Evolutionary conservation across 2,113 vertebrate species (phyloP), one percentile per base, ranked within the genome.

Genomic region (Triplophysa siluroides): DNA sequence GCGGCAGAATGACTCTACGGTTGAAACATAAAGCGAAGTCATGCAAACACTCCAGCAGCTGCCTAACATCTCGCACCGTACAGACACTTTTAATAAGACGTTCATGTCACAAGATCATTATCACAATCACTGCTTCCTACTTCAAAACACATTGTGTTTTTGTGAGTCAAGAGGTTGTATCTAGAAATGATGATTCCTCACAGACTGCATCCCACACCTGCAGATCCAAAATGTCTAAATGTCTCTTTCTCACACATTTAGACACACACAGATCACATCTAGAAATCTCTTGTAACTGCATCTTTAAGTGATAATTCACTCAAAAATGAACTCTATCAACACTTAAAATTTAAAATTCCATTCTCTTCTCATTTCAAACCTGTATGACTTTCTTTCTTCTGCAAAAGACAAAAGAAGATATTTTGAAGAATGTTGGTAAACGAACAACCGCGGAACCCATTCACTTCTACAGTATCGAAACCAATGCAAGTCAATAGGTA

Each of bases 41-140:
- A 50, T 76, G 23, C 33, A 82, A 71, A 52, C 83, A 63, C 23
- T 64, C 41, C 76, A 62, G 75, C 80, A 84, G 80, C 85, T 84
- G 83, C 41, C 29, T 41, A 24, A 33, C 77, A 62, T 60, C 78
- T 81, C 73, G 23, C 81, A 87, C 77, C 21, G 69, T 68, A 14
- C 58, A 81, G 75, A 82, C 71, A 68, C 62, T 80, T 68, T 79
- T 79, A 80, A 85, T 69, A 33, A 50, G 43, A 63, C 73, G 87
- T 71, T 83, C 84, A 88, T 92, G 90, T 90, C 83, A 87, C 80
- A 74, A 63, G 79, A 81, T 89, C 87, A 82, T 91, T 92, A 89
- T 83, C 84, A n/a, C 63, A 65, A 62, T 71, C 43, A 47, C 63
- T 24, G 70, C 47, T 78, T 79, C 75, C 61, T 80, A 52, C 62